phyloP scores from a whole-genome alignment of 64 coral and sea anemone species.

The Porites lutea region DNA sequence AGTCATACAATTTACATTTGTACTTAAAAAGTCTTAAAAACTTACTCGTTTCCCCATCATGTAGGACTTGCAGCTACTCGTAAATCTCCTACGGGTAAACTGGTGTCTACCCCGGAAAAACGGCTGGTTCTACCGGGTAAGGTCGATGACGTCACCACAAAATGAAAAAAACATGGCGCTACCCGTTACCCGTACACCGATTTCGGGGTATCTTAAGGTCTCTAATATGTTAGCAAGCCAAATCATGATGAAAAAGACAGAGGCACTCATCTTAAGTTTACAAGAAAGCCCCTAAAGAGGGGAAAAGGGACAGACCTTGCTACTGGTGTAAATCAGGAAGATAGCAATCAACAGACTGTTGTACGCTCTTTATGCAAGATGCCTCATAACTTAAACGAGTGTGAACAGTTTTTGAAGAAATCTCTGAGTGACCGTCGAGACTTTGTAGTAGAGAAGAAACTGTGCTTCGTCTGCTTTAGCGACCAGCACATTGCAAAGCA shows the following conservation, averaged over 20 bases:
- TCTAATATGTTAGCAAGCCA: not conserved
- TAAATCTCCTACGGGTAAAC: too few species aligned
- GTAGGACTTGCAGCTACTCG: too few species aligned
- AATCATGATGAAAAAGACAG: conserved; percentile 26
- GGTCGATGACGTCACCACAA: too few species aligned
- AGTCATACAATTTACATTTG: too few species aligned
- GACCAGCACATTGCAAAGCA: conserved; percentile 53
- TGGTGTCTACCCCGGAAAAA: too few species aligned
- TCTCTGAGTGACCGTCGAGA: not conserved
- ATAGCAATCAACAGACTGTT: not conserved
- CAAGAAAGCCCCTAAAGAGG: not conserved
- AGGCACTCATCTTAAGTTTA: not conserved
- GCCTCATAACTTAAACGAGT: conserved; percentile 55
- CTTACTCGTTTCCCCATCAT: too few species aligned
- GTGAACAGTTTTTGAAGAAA: conserved; percentile 13
- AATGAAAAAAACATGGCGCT: too few species aligned
- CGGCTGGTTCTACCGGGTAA: too few species aligned
- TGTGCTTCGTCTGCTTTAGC: conserved; percentile 47
- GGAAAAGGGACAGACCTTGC: conserved; percentile 11
- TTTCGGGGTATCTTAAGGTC: too few species aligned
- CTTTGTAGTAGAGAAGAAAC: conserved; percentile 56
- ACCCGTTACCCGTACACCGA: too few species aligned
- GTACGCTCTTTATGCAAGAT: conserved; percentile 5
- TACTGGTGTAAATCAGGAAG: not conserved
- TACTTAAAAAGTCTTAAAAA: too few species aligned